phyloP scores from a whole-genome alignment of 2,797 vertebrate species.

The Rhincodon typus region DNA sequence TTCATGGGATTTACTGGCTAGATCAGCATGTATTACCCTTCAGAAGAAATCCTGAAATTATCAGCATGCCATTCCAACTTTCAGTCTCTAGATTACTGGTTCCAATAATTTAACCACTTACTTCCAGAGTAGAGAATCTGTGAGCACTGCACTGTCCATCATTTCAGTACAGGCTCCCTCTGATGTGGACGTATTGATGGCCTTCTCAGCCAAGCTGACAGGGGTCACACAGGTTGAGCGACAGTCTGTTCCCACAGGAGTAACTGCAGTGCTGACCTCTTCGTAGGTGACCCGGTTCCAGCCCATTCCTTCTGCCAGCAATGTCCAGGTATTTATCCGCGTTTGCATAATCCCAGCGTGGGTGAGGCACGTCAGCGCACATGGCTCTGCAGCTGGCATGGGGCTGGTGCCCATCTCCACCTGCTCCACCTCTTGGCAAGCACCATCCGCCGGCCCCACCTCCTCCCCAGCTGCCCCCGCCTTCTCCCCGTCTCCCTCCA shows the following conservation, averaged over 20 bases:
- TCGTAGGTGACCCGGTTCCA: not conserved
- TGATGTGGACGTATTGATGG: not conserved
- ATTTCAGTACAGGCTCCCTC: not conserved
- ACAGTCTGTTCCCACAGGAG: not conserved
- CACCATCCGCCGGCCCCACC: not conserved
- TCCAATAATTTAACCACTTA: not conserved
- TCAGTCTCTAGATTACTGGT: not conserved
- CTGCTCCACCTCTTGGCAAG: not conserved
- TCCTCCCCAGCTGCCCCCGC: not conserved
- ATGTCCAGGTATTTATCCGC: not conserved
- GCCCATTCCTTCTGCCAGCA: not conserved
- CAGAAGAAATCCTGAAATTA: not conserved
- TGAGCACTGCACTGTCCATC: slow-evolving; percentile 14
- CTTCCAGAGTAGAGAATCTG: slow-evolving; percentile 15
- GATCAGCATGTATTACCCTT: too few relatives aligned
- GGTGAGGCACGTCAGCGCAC: not conserved
- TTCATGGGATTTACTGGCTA: too few relatives aligned
- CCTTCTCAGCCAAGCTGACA: not conserved
- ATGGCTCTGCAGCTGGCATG: not conserved
- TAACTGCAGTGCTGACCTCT: not conserved
- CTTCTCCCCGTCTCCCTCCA: not conserved
- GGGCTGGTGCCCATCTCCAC: not conserved
- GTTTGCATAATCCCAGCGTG: not conserved
- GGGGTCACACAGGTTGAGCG: not conserved
- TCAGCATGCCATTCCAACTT: not conserved